phyloP scores from a whole-genome alignment of 2,888 invertebrate species.

The Archaeoteleia sp. region DNA sequence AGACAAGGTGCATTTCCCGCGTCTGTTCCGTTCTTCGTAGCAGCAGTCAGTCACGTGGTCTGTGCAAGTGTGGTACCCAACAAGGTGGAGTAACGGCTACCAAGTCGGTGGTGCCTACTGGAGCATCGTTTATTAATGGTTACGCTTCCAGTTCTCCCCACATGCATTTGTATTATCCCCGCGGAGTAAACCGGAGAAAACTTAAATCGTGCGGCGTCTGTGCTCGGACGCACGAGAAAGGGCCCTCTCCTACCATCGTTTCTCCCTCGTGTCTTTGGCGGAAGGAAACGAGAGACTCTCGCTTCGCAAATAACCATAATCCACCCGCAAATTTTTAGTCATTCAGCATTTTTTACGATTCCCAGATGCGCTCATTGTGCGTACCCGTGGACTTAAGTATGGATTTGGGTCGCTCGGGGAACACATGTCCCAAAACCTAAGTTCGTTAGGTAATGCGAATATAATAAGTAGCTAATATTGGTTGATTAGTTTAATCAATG shows the following conservation, averaged over 20 bases:
- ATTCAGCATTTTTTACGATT: slow-evolving; percentile 41
- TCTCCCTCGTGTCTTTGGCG: slow-evolving; percentile 16
- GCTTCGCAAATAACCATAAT: slow-evolving; percentile 48
- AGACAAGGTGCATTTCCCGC: slow-evolving; percentile 23
- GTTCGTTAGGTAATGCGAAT: no score
- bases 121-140: slow-evolving; percentile 51
- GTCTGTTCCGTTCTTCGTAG: slow-evolving; percentile 9
- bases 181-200: not conserved
- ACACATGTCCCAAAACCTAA: no score
- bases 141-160: slow-evolving; percentile 11
- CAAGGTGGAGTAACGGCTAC: slow-evolving; percentile 20
- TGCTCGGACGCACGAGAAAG: not conserved
- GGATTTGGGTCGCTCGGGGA: no score
- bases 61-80: slow-evolving; percentile 24
- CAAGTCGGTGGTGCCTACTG: slow-evolving; percentile 39
- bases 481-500: no score
- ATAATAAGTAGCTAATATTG: no score
- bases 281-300: slow-evolving; percentile 47
- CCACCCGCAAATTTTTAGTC: slow-evolving; percentile 45
- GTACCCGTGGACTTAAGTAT: no score
- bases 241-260: not conserved
- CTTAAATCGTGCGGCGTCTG: not conserved
- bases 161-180: slow-evolving; percentile 16
- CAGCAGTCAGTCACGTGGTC: not conserved
- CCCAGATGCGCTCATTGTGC: no score